These are phyloP conservation scores for Spea hammondii DNA, from an alignment of 2,797 vertebrate species.

Conservation along the genomic window DNA sequence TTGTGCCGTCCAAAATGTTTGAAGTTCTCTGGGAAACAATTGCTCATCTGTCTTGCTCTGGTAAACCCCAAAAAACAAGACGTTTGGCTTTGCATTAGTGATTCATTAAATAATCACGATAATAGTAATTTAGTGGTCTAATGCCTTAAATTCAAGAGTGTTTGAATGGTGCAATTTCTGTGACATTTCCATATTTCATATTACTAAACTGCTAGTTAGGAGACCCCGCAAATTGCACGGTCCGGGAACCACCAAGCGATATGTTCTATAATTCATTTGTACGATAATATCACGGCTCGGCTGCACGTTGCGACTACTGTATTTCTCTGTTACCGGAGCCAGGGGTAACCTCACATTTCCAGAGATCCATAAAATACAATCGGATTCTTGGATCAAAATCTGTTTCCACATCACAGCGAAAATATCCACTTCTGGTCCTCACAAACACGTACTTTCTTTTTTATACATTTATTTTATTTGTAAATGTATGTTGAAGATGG, in stretches of 20 bases:
- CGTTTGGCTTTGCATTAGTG: constrained; percentile 30
- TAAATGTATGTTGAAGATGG: no score
- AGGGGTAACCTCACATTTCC: constrained; percentile 37
- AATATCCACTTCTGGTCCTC: no score
- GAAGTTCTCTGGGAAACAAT: constrained; percentile 37
- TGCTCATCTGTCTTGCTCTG: constrained; percentile 30
- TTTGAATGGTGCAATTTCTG: constrained; percentile 44
- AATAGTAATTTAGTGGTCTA: constrained; percentile 31
- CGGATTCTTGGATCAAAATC: constrained; percentile 8
- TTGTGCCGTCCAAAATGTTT: neutral
- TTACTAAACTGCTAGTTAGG: constrained; percentile 41
- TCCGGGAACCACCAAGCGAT: constrained; percentile 44
- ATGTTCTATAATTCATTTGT: constrained; percentile 48
- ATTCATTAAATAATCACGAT: constrained; percentile 48
- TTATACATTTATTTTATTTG: no score
- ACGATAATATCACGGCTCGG: constrained; percentile 38
- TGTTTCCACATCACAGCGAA: neutral
- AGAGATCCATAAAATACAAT: constrained; percentile 9
- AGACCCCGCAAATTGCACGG: constrained; percentile 40
- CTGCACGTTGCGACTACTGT: constrained; percentile 38
- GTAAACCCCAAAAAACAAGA: constrained; percentile 21
- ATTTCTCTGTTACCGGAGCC: constrained; percentile 21
- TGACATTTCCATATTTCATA: constrained; percentile 52
- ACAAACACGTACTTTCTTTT: no score
- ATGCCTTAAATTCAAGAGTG: constrained; percentile 33